Evolutionary conservation across 2,888 invertebrate species (phyloP), one percentile per base, ranked within the genome.

Genomic region (Tuberolachnus salignus): DNA sequence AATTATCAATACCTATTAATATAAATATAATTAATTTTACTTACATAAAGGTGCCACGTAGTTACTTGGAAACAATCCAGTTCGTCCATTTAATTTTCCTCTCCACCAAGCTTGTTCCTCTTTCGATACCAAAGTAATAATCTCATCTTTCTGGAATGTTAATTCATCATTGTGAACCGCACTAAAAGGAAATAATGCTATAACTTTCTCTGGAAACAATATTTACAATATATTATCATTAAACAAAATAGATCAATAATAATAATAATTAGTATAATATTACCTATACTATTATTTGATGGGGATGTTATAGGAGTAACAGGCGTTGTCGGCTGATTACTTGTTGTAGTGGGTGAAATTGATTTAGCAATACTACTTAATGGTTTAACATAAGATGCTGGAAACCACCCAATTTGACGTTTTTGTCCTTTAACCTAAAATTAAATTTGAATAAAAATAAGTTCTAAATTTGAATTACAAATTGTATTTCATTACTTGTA

Each of bases 51-150:
- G 90, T 82, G 92, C 89, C 80, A 98, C 97, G 86, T 98, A 98
- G 88, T 97, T 98, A 86, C 96, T 94, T 19, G 98, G 98, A 86
- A 98, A 98, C 72, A 98, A 88, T 10, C 98, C 98, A 0, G 92
- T 92, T 83, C 91, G 89, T 1, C 95, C 95, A 83, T 94, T 93
- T 57, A 94, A 88, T 87, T 97, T 95, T 74, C 98, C 98, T 85
- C 93, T 92, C 97, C 97, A 98, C 98, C 98, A 98, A 72, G 95
- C 93, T n/a, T 94, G 92, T 84, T 97, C 97, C 83, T 96, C 96
- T 80, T 95, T 91, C 71, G 94, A 93, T 3, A 97, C 89, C 63
- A 96, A 92, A 14, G 92, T 92, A 72, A 96, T 95, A 70, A 95
- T 93, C 84, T 95, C 95, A 83, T 95, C 95, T 85, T 95, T 94